These are phyloP conservation scores for Halictus quadricinctus DNA, from an alignment of 2,888 invertebrate genomes.

Conservation along the genomic window DNA sequence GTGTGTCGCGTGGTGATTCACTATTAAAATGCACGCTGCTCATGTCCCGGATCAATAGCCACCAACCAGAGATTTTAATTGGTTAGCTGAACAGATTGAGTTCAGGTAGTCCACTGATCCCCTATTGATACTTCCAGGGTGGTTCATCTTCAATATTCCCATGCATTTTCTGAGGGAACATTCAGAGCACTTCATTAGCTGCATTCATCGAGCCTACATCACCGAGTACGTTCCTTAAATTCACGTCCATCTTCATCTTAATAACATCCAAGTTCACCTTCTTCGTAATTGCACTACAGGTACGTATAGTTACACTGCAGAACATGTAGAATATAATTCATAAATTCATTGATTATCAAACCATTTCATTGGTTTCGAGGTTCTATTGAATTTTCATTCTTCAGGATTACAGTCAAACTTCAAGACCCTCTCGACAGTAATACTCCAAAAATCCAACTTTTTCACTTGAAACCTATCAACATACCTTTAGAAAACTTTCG, in stretches of 20 bases:
- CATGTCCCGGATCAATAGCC: slow-evolving; percentile 10
- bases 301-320: too few relatives aligned
- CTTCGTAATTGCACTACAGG: too few relatives aligned
- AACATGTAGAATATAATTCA: too few relatives aligned
- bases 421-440: not conserved
- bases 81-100: not conserved
- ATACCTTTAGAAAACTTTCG: not conserved
- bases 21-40: slow-evolving; percentile 17
- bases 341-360: too few relatives aligned
- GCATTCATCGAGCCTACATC: not conserved
- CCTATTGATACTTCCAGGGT: not conserved
- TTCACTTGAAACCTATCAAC: not conserved
- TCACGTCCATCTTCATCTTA: not conserved
- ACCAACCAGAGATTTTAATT: not conserved
- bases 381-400: not conserved
- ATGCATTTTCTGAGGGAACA: not conserved
- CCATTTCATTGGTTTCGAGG: too few relatives aligned
- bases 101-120: not conserved
- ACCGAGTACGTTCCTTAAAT: not conserved
- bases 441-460: not conserved
- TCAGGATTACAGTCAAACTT: not conserved
- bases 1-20: slow-evolving; percentile 1
- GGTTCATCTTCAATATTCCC: not conserved
- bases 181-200: not conserved
- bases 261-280: not conserved